A percentile compares a stretch with the other conserved stretches of the same genome.
Evolutionary conservation across 2,888 invertebrate species (phyloP).

Genomic region (Trichopria drosophilae): DNA sequence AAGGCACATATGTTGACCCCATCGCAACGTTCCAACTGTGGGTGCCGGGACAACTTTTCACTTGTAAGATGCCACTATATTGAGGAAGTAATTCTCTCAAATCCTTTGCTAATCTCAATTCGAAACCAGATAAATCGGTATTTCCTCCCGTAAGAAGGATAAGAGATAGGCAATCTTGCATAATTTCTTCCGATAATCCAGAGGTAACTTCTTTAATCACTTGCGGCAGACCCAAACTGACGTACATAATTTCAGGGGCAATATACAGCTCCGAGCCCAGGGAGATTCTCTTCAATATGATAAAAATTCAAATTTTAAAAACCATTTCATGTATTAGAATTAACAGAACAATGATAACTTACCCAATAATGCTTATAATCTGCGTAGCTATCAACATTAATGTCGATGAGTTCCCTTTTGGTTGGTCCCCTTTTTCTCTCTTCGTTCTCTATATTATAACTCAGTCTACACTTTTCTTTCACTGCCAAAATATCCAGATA

Average conservation of each 20-base stretch:
- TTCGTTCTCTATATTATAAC: slow-evolving; percentile 55
- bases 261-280: slow-evolving; percentile 56
- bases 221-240: slow-evolving; percentile 54
- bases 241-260: slow-evolving; percentile 59
- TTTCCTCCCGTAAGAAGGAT: slow-evolving; percentile 58
- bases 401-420: slow-evolving; percentile 46
- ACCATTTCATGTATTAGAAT: background rate
- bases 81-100: slow-evolving; percentile 54
- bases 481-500: slow-evolving; percentile 55
- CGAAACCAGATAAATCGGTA: slow-evolving; percentile 56
- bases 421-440: slow-evolving; percentile 42
- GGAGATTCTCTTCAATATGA: slow-evolving; percentile 50
- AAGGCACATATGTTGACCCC: slow-evolving; percentile 57
- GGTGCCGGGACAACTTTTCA: slow-evolving; percentile 53
- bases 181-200: slow-evolving; percentile 50
- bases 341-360: slow-evolving; percentile 22
- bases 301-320: slow-evolving; percentile 8
- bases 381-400: slow-evolving; percentile 51
- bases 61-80: slow-evolving; percentile 53
- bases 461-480: slow-evolving; percentile 56
- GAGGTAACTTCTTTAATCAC: slow-evolving; percentile 54
- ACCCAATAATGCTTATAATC: slow-evolving; percentile 54
- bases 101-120: slow-evolving; percentile 54
- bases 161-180: slow-evolving; percentile 55
- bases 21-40: slow-evolving; percentile 58